Evolutionary conservation across 2,113 vertebrate species (phyloP), one percentile per base, ranked within the genome.

Genomic region (Rhipidura dahli): DNA sequence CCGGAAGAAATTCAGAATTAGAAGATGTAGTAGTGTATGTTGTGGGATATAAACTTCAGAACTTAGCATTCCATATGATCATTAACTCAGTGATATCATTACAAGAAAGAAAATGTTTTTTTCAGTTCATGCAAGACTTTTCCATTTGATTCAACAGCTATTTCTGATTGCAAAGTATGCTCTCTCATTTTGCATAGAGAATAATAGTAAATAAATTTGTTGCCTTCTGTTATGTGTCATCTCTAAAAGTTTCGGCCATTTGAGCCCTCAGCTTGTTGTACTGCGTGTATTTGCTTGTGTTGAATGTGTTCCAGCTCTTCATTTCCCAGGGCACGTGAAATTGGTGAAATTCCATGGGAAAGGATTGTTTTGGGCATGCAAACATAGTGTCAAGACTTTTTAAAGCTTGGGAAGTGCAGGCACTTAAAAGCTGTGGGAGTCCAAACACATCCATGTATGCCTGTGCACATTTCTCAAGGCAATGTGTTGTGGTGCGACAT

Each of bases 271-370:
- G 92, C 85, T 97, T 95, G 50, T 96, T 97, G 92, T 91, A 91
- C 72, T 96, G 17, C 31, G 6, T 87, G 89, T 72, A 89, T 97
- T 98, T 98, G 97, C 97, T 98, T 98, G 96, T 96, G 45, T 97
- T 98, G 98, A 97, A 97, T 42, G 59, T 75, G 64, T 95, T 97
- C 97, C 97, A 98, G 96, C 53, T 95, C 87, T 97, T 96, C 63
- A 87, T 97, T 98, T 98, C 97, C 96, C 96, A 98, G 94, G 96
- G 94, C 94, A 96, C 76, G 84, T 72, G 95, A 94, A 96, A 97
- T 87, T 95, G 97, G 93, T 98, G 97, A 97, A 97, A 98, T 98
- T 98, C 97, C 97, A 97, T 97, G 98, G 97, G 97, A 98, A 97
- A 93, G 76, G 89, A 80, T 95, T 97, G 94, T 47, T 91, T 96